Evolutionary conservation across 1,140 invertebrate genomes (phyloP), one percentile per base, ranked within the genome.

Genomic region (Andrena cerasifolii): DNA sequence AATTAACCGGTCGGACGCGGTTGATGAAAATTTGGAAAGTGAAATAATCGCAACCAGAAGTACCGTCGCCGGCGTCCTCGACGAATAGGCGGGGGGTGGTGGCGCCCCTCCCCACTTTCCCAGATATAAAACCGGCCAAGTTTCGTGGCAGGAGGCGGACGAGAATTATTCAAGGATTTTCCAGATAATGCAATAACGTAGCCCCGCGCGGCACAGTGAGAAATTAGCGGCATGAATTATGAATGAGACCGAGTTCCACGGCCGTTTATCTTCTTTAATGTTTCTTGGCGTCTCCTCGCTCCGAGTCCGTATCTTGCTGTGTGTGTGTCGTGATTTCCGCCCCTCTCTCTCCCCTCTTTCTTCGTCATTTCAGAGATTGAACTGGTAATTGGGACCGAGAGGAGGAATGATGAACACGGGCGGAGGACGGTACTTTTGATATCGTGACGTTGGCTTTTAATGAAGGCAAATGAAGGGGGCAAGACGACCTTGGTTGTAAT

Each of bases 221-320:
- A 84, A 84, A 84, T 84, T 84, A 84, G 82, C 77, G 82, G 82
- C 81, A 83, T 84, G 82, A 84, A 84, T 84, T 84, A 84, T 84
- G 81, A 84, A 84, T 84, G 82, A 84, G 71, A 33, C 77, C 71
- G 65, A 80, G 71, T 80, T 83, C 31, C 49, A 21, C 81, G 71
- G 67, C 77, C 80, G 82, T 84, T 84, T 83, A 84, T 84, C 82
- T 84, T 84, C 82, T 84, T 83, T 84, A 84, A 83, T 80, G 78
- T 84, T 82, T 80, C 80, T 79, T 47, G 67, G 67, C 75, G 45
- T 79, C 53, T 28, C 26, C 36, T 40, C 36, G 36, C 36, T 40
- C 36, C 4, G 4, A 40, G 36, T 40, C 36, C 36, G 36, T 40
- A 40, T 40, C 36, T 40, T 10, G 36, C 36, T 40, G n/a, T n/a